Conservation (phyloP, 2,888 invertebrate genomes). For the Cantharis nigra region DNA sequence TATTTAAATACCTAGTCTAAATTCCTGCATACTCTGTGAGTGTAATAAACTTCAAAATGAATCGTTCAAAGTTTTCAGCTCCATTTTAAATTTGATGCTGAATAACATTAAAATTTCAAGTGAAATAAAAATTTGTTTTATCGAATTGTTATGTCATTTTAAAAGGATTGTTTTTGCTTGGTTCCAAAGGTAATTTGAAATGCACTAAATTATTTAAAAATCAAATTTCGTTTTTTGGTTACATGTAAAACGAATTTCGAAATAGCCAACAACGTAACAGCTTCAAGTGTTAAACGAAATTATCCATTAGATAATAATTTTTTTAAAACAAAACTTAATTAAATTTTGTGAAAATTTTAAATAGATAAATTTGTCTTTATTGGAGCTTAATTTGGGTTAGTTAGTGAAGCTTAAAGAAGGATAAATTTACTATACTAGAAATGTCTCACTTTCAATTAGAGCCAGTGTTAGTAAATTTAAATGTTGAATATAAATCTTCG, state of each 20-base stretch:
- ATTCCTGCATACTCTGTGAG: background rate
- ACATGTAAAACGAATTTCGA: background rate
- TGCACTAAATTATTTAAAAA: background rate
- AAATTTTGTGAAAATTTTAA: background rate
- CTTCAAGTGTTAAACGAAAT: background rate
- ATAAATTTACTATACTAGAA: slow-evolving; percentile 16
- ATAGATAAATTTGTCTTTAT: background rate
- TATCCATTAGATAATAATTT: background rate
- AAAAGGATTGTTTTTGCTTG: background rate
- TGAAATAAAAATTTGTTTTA: background rate
- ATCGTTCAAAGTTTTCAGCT: background rate
- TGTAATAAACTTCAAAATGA: background rate
- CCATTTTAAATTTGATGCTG: background rate
- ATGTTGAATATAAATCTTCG: slow-evolving; percentile 12
- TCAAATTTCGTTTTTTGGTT: background rate
- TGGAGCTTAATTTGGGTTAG: background rate
- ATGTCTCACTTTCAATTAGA: slow-evolving; percentile 31
- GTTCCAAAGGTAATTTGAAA: background rate
- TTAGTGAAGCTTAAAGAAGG: slow-evolving; percentile 16
- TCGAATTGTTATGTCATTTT: background rate
- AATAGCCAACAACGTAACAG: background rate
- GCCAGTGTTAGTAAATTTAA: slow-evolving; percentile 21
- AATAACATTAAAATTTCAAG: background rate
- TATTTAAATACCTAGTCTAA: background rate
- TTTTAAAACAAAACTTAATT: background rate